Percentiles rank a stretch among this genome's conserved stretches.
These are phyloP conservation scores for Rhodeus uyekii DNA, from an alignment of 2,797 vertebrate genomes.

Conservation along the genomic window DNA sequence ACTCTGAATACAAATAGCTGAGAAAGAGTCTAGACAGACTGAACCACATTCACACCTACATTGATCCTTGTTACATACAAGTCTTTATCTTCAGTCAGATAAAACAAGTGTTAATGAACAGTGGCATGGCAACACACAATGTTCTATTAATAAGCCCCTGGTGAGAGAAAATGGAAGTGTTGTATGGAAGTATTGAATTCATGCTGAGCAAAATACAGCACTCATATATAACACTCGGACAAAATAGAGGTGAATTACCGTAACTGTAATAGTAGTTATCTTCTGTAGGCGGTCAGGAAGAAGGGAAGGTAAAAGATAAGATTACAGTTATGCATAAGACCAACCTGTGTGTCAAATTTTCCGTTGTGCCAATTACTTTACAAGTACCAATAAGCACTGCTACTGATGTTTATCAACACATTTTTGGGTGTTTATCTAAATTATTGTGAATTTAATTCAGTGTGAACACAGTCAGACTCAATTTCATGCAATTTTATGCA, in stretches of 20 bases:
- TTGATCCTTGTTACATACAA: neutral
- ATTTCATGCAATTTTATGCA: neutral
- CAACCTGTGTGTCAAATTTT: constrained; percentile 28
- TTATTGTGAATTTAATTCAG: neutral
- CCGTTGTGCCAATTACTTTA: neutral
- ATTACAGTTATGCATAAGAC: constrained; percentile 60
- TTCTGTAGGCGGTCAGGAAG: constrained; percentile 86
- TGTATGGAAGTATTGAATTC: constrained; percentile 49
- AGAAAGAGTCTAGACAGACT: neutral
- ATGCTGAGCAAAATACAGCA: constrained; percentile 67
- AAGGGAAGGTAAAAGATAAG: constrained; percentile 72
- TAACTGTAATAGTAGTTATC: constrained; percentile 98
- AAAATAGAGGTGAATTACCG: constrained; percentile 88
- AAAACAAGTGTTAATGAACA: constrained; percentile 5
- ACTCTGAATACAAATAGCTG: neutral
- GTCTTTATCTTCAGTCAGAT: neutral
- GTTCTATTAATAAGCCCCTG: constrained; percentile 1
- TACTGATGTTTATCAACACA: neutral
- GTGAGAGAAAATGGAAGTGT: constrained; percentile 11
- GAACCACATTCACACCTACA: neutral
- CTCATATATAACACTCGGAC: constrained; percentile 67
- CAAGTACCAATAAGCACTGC: neutral
- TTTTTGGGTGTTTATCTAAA: neutral
- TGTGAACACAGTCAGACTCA: neutral
- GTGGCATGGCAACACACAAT: constrained; percentile 10